Evolutionary conservation across 2,113 vertebrate species (phyloP).

Genomic region (Malurus cyaneus): DNA sequence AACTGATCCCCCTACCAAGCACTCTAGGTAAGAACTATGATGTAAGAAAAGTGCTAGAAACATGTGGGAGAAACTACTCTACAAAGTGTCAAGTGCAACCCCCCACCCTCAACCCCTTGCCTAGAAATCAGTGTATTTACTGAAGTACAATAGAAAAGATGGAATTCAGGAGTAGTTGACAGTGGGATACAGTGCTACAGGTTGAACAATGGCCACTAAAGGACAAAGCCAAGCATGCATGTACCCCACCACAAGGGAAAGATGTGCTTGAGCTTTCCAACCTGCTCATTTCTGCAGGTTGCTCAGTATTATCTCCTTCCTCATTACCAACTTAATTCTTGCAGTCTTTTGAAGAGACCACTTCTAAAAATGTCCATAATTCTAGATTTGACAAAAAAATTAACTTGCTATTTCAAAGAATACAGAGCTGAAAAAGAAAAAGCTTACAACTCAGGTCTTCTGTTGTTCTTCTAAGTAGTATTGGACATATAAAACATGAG

Average conservation of each 20-base stretch:
- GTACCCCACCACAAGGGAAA: not conserved
- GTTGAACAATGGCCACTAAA: not conserved
- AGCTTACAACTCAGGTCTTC: not conserved
- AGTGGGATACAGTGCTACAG: conserved; percentile 52
- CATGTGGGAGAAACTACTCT: not conserved
- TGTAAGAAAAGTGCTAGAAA: not conserved
- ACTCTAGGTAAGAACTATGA: not conserved
- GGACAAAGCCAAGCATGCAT: not conserved
- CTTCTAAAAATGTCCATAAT: not conserved
- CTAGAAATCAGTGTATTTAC: not conserved
- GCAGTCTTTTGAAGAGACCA: not conserved
- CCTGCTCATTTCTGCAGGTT: not conserved
- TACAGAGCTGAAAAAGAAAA: not conserved
- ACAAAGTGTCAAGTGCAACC: conserved; percentile 44
- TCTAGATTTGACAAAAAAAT: not conserved
- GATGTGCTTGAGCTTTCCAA: not conserved
- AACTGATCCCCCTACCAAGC: not conserved
- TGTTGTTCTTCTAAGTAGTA: not conserved
- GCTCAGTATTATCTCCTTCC: not conserved
- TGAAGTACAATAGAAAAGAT: not conserved
- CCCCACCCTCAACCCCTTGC: not conserved
- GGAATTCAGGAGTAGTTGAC: conserved; percentile 37
- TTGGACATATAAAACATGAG: not conserved
- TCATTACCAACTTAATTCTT: not conserved
- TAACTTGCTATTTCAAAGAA: not conserved